Conservation (phyloP, 2,113 vertebrate species). For the Cathartes aura region DNA sequence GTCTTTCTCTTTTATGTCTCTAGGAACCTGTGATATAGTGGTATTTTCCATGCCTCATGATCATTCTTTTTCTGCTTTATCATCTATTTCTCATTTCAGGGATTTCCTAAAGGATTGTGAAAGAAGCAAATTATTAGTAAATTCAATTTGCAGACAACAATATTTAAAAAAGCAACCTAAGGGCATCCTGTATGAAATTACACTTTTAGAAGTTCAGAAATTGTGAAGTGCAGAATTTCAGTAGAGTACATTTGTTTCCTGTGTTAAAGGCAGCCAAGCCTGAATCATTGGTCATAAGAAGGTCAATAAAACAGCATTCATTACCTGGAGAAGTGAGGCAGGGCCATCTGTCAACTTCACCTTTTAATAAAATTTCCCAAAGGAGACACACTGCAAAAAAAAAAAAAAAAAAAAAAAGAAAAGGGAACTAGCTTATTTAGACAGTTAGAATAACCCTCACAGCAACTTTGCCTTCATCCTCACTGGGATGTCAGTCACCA, state of each 20-base stretch:
- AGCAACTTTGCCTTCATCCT: neutral
- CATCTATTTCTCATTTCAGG: conserved; percentile 32
- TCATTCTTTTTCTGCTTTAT: conserved; percentile 38
- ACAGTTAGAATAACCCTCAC: neutral
- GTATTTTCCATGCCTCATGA: neutral
- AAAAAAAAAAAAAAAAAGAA: neutral
- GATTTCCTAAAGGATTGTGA: conserved; percentile 32
- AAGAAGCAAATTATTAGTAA: conserved; percentile 43
- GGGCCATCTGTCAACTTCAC: conserved; percentile 25
- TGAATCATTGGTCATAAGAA: conserved; percentile 18
- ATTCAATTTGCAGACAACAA: conserved; percentile 46
- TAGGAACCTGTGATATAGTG: neutral
- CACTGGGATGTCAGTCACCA: neutral
- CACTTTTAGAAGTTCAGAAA: conserved; percentile 17
- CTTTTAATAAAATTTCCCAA: conserved; percentile 39
- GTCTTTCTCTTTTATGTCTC: neutral
- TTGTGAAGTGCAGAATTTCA: conserved; percentile 3
- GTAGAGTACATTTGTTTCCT: conserved; percentile 21
- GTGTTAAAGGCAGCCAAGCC: neutral
- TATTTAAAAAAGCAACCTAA: conserved; percentile 24
- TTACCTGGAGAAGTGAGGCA: conserved; percentile 10
- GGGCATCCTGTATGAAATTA: conserved; percentile 25
- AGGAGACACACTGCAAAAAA: neutral
- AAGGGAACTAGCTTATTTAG: neutral
- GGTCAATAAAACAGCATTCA: conserved; percentile 27